Evolutionary conservation across 2,113 vertebrate genomes (phyloP).

Genomic region (Trichechus manatus): DNA sequence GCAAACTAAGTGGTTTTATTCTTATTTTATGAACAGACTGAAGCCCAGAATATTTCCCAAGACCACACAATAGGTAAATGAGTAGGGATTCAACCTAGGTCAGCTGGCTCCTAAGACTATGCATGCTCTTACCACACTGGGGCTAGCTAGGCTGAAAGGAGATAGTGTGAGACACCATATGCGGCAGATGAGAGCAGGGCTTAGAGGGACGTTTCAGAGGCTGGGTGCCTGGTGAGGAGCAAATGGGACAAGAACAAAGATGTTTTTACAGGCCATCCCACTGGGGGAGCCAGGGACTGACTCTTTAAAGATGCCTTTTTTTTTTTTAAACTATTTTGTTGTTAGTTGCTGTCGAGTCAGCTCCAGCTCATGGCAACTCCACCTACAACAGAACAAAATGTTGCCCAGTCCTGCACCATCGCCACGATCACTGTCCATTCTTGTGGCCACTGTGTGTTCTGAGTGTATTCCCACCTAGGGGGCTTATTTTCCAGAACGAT

Average conservation of each 20-base stretch:
- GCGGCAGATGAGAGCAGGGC: background rate
- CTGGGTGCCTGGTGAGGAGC: background rate
- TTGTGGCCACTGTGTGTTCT: no score
- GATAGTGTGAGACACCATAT: background rate
- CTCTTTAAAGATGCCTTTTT: background rate
- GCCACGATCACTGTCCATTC: no score
- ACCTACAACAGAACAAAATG: no score
- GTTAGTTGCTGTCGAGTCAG: no score
- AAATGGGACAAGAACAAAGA: background rate
- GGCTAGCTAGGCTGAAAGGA: background rate
- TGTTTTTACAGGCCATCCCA: background rate
- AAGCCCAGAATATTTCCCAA: constrained; percentile 1
- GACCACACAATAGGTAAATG: background rate
- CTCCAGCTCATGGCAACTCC: no score
- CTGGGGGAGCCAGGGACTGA: background rate
- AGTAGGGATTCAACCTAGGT: background rate
- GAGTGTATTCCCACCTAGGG: no score
- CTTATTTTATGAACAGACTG: constrained; percentile 45
- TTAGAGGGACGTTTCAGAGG: background rate
- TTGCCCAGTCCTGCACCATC: no score
- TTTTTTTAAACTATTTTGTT: no score
- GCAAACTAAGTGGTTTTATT: constrained; percentile 5
- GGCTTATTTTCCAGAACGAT: no score
- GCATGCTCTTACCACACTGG: background rate
- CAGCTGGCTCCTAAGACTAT: background rate